phyloP scores from a whole-genome alignment of 2,113 vertebrate genomes.

The Saccopteryx leptura region DNA sequence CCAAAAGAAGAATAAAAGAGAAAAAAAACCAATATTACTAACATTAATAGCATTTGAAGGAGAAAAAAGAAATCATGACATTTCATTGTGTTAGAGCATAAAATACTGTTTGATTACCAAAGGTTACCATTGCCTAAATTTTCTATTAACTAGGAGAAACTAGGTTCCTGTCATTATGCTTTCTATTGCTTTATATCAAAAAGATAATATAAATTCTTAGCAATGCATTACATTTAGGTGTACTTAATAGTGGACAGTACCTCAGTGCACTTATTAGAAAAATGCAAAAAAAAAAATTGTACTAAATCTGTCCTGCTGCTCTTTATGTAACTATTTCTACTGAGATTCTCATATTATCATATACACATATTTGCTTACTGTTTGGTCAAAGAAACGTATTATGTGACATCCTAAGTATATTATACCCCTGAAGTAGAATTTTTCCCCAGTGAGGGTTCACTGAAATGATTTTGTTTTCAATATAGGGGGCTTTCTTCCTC shows the following conservation, averaged over 20 bases:
- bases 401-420: slow-evolving; percentile 69
- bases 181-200: background rate
- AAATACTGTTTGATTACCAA: background rate
- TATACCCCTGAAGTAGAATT: slow-evolving; percentile 82
- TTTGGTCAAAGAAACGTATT: slow-evolving; percentile 36
- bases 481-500: slow-evolving; percentile 82
- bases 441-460: slow-evolving; percentile 84
- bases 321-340: background rate
- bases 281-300: background rate
- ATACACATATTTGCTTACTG: background rate
- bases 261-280: background rate
- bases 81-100: background rate
- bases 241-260: background rate
- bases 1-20: background rate
- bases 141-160: background rate
- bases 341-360: background rate
- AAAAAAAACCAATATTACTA: background rate
- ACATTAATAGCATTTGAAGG: background rate
- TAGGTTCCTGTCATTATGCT: background rate
- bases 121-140: background rate
- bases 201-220: background rate
- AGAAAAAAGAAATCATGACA: background rate
- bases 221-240: background rate
- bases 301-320: background rate
- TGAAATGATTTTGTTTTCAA: slow-evolving; percentile 88